Evolutionary conservation across 2,797 vertebrate genomes (phyloP), one percentile per base, ranked within the genome.

Genomic region (Menidia menidia): DNA sequence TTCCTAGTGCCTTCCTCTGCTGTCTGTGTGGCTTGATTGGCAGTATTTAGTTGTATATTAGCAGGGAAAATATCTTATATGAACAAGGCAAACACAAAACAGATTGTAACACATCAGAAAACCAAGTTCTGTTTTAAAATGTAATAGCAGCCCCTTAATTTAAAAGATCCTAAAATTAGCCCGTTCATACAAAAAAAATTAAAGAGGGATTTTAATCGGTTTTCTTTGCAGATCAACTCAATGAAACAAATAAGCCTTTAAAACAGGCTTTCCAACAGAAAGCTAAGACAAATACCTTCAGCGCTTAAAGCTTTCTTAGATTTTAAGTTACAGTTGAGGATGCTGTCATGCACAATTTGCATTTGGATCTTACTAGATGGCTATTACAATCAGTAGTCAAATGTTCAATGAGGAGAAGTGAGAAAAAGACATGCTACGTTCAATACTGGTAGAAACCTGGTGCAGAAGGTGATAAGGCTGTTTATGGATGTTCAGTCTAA

Each of bases 391-490:
- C 55, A 60, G 69, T 75, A 73, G 67, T 83, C 58, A 70, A 59
- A 78, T 78, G 83, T 79, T 77, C 64, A 83, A 60, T 83, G 69
- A 70, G 60, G 43, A 30, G 54, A 61, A 71, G 73, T 64, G 56
- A 42, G 60, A 71, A 60, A 72, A 73, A 58, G 71, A 50, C 68
- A 16, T 35, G 16, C 47, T 51, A 53, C 51, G 60, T 45, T 63
- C 15, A 72, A 78, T 84, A 44, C 19, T 58, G 11, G 50, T 80
- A 74, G 67, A 77, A 85, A 82, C 75, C 80, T 82, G 80, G 83
- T 80, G 77, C 78, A 67, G 69, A 83, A 83, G 67, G 79, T 86
- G 88, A 92, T 92, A 92, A 91, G 77, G 81, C 78, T 87, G 78
- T 92, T 90, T 90, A 87, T 83, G 67, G 35, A 54, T 78, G 72